phyloP scores from a whole-genome alignment of 2,797 vertebrate genomes.

The Sebastiscus tertius region DNA sequence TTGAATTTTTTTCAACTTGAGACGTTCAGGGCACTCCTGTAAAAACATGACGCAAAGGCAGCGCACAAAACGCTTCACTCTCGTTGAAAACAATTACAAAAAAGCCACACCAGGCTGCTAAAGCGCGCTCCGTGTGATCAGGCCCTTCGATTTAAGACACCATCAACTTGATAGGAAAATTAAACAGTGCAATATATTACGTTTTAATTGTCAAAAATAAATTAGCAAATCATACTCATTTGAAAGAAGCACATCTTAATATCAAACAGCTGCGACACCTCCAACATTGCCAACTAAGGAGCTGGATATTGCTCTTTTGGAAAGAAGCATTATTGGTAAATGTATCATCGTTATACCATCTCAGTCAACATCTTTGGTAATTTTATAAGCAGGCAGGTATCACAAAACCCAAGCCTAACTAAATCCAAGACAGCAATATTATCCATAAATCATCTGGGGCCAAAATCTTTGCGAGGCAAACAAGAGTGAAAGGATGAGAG shows the following conservation, averaged over 20 bases:
- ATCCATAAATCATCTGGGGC: slow-evolving; percentile 65
- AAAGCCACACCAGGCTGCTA: too few relatives aligned
- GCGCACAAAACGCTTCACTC: fast-evolving
- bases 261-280: slow-evolving; percentile 28
- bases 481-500: slow-evolving; percentile 60
- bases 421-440: slow-evolving; percentile 59
- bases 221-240: slow-evolving; percentile 10
- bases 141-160: background rate
- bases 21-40: too few relatives aligned
- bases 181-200: background rate
- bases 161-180: slow-evolving; percentile 6
- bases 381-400: slow-evolving; percentile 60
- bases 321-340: slow-evolving; percentile 63
- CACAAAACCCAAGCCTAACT: slow-evolving; percentile 53
- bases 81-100: too few relatives aligned
- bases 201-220: slow-evolving; percentile 25
- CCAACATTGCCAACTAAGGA: background rate
- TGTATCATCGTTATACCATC: slow-evolving; percentile 66
- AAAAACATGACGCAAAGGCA: too few relatives aligned
- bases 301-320: slow-evolving; percentile 44
- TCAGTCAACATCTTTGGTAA: slow-evolving; percentile 58
- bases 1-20: too few relatives aligned
- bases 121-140: too few relatives aligned
- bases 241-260: slow-evolving; percentile 20
- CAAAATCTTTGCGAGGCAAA: slow-evolving; percentile 60